Conservation (phyloP, 1,140 invertebrate species). For the Limonius californicus region DNA sequence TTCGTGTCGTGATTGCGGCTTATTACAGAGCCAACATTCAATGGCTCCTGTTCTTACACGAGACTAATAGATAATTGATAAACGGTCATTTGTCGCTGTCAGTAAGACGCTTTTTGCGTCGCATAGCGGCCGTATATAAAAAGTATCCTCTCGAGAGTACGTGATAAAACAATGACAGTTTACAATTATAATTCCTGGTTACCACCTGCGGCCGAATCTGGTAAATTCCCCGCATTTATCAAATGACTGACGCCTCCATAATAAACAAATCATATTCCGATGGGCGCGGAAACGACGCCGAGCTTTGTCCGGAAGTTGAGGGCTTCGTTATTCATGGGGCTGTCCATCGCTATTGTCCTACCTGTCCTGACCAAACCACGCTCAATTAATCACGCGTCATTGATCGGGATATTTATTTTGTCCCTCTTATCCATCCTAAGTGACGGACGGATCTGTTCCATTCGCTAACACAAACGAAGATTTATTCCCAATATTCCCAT, state of each 20-base stretch:
- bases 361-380: slow-evolving; percentile 16
- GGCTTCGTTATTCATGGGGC: slow-evolving; percentile 7
- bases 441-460: slow-evolving; percentile 8
- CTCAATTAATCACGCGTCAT: slow-evolving; percentile 17
- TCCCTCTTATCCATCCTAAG: slow-evolving; percentile 7
- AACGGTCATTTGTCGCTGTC: slow-evolving; percentile 3
- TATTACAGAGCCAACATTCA: slow-evolving; percentile 2
- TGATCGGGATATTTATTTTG: slow-evolving; percentile 18
- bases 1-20: not conserved
- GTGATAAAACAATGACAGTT: slow-evolving; percentile 10
- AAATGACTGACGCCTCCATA: slow-evolving; percentile 10
- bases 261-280: slow-evolving; percentile 19
- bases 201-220: not conserved
- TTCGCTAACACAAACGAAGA: slow-evolving; percentile 11
- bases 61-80: slow-evolving; percentile 15
- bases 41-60: not conserved
- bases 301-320: slow-evolving; percentile 11
- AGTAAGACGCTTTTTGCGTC: not conserved
- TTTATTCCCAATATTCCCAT: slow-evolving; percentile 3
- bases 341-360: slow-evolving; percentile 13
- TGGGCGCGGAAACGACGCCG: slow-evolving; percentile 7
- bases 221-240: slow-evolving; percentile 13
- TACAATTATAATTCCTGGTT: slow-evolving; percentile 2
- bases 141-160: not conserved
- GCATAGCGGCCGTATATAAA: not conserved